phyloP scores from a whole-genome alignment of 1,140 invertebrate species.

The Platorchestia sp. region DNA sequence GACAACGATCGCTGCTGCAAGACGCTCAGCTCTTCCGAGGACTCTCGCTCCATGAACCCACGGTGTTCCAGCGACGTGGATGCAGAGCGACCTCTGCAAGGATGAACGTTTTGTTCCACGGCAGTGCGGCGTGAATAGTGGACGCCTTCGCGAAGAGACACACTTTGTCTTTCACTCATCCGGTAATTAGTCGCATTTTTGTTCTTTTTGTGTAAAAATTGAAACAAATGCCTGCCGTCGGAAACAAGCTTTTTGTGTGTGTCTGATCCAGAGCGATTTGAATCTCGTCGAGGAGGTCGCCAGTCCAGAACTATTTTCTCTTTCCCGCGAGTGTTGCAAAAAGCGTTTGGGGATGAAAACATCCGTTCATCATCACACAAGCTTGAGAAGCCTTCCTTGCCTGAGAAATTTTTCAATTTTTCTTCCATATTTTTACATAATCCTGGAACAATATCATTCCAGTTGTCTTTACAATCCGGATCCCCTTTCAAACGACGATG shows the following conservation, averaged over 20 bases:
- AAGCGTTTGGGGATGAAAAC: neutral
- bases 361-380: conserved; percentile 1
- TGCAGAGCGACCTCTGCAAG: conserved; percentile 6
- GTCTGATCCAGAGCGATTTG: neutral
- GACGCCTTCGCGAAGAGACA: neutral
- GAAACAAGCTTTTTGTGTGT: neutral
- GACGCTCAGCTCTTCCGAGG: neutral
- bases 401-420: neutral
- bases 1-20: conserved; percentile 26
- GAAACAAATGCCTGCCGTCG: conserved; percentile 10
- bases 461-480: neutral
- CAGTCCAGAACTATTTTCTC: conserved; percentile 2
- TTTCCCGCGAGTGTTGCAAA: neutral
- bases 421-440: neutral
- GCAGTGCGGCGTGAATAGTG: conserved; percentile 24
- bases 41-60: neutral
- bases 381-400: neutral
- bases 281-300: conserved; percentile 25
- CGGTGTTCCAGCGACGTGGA: conserved; percentile 1
- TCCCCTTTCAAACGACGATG: conserved; percentile 63
- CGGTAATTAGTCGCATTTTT: conserved; percentile 37
- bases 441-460: conserved; percentile 1
- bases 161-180: neutral
- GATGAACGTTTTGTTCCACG: neutral
- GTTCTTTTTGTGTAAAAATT: conserved; percentile 16